Evolutionary conservation across 2,888 invertebrate species (phyloP).

Genomic region (Xanthorhoe spadicearia): DNA sequence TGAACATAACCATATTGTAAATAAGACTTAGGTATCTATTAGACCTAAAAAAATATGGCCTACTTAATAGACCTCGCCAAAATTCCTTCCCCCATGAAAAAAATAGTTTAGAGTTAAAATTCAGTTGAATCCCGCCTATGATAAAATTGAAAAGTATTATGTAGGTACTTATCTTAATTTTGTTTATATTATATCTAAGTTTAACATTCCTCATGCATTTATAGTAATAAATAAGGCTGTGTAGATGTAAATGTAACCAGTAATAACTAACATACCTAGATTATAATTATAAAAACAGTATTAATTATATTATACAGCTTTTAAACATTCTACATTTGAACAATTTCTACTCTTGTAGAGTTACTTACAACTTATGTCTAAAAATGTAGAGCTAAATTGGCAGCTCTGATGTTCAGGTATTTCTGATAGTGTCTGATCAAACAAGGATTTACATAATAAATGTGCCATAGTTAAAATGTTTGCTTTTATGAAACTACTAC

Average conservation of each 20-base stretch:
- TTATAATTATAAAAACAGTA: slow-evolving; percentile 2
- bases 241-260: slow-evolving; percentile 46
- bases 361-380: background rate
- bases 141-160: slow-evolving; percentile 10
- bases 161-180: slow-evolving; percentile 2
- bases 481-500: background rate
- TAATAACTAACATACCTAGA: background rate
- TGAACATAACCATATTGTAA: too few species aligned
- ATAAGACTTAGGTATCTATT: too few species aligned
- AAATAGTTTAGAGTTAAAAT: background rate
- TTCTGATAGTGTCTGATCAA: background rate
- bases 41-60: too few species aligned
- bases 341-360: background rate
- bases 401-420: background rate
- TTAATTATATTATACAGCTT: slow-evolving; percentile 11
- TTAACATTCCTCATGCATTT: slow-evolving; percentile 55
- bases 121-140: slow-evolving; percentile 1
- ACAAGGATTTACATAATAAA: background rate
- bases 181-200: slow-evolving; percentile 1
- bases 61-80: background rate
- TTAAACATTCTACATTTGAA: background rate
- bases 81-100: background rate
- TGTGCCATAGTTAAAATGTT: background rate
- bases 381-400: background rate
- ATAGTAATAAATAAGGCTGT: slow-evolving; percentile 52